Percentiles rank a stretch among this genome's conserved stretches.
These are phyloP conservation scores for Tachina lurida DNA, from an alignment of 2,888 invertebrate species.

Conservation along the genomic window DNA sequence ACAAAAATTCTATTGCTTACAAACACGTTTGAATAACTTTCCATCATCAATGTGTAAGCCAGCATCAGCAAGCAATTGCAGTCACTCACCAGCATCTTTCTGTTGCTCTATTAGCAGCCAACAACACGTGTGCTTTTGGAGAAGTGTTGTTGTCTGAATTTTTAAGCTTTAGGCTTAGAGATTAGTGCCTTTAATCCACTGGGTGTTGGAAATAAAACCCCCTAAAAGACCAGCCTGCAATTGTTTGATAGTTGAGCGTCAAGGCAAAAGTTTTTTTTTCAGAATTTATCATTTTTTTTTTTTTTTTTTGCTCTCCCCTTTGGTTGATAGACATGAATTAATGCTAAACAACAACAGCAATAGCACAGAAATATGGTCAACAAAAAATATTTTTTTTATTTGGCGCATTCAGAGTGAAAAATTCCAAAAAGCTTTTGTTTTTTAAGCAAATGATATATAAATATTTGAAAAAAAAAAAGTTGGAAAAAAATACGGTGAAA, in stretches of 20 bases:
- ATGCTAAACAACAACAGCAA: slow-evolving; percentile 14
- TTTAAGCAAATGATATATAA: slow-evolving; percentile 56
- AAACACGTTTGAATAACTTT: slow-evolving; percentile 58
- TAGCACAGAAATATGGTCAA: slow-evolving; percentile 36
- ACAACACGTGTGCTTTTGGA: slow-evolving; percentile 2
- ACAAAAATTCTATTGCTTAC: slow-evolving; percentile 71
- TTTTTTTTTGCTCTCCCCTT: background rate
- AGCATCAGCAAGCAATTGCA: slow-evolving; percentile 12
- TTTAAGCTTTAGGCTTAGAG: slow-evolving; percentile 69
- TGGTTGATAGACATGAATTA: slow-evolving; percentile 53
- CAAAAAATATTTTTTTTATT: slow-evolving; percentile 5
- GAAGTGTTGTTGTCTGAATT: slow-evolving; percentile 30
- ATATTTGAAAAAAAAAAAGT: slow-evolving; percentile 10
- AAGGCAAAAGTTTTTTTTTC: slow-evolving; percentile 17
- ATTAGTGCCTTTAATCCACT: slow-evolving; percentile 67
- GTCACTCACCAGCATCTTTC: slow-evolving; percentile 21
- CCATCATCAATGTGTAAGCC: slow-evolving; percentile 18
- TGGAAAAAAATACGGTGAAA: slow-evolving; percentile 3
- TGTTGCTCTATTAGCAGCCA: slow-evolving; percentile 39
- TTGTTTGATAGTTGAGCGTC: slow-evolving; percentile 23
- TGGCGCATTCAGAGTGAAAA: slow-evolving; percentile 35
- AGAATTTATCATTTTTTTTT: slow-evolving; percentile 3
- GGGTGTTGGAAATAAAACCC: slow-evolving; percentile 46
- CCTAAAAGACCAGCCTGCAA: slow-evolving; percentile 4
- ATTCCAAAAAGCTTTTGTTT: slow-evolving; percentile 47